Evolutionary conservation across 2,797 vertebrate genomes (phyloP).

Genomic region (Sus cebifrons): DNA sequence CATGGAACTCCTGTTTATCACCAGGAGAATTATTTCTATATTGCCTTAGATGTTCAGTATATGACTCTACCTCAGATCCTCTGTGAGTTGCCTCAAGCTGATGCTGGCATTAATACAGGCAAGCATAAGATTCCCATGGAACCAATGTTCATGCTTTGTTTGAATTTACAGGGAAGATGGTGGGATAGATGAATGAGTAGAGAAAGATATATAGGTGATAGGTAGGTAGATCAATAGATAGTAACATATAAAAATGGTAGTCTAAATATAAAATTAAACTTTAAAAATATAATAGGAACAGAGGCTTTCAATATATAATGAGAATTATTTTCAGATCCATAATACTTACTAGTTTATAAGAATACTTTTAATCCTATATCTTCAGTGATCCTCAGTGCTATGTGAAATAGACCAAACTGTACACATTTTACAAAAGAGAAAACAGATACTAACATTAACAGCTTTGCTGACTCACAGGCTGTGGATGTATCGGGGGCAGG

Average conservation of each 20-base stretch:
- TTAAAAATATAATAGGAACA: neutral
- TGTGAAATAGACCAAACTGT: neutral
- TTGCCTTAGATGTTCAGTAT: neutral
- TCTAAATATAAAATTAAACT: neutral
- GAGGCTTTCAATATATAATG: neutral
- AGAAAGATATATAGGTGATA: neutral
- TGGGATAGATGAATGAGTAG: neutral
- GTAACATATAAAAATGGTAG: neutral
- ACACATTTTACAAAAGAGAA: conserved; percentile 18
- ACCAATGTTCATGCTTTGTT: neutral
- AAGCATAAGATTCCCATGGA: neutral
- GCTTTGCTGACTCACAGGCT: neutral
- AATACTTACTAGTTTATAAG: neutral
- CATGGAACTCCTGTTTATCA: conserved; percentile 1
- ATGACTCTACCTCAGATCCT: neutral
- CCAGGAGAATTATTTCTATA: conserved; percentile 27
- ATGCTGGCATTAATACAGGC: neutral
- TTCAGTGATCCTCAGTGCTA: neutral
- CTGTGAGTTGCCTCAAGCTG: neutral
- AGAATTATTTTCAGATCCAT: neutral
- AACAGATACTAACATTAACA: neutral
- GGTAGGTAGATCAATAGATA: neutral
- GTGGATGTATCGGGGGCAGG: neutral
- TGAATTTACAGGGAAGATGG: neutral
- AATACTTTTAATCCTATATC: neutral